A percentile compares a stretch with the other conserved stretches of the same genome.
phyloP scores from a whole-genome alignment of 2,113 vertebrate species.

The Rhabdomys dilectus region DNA sequence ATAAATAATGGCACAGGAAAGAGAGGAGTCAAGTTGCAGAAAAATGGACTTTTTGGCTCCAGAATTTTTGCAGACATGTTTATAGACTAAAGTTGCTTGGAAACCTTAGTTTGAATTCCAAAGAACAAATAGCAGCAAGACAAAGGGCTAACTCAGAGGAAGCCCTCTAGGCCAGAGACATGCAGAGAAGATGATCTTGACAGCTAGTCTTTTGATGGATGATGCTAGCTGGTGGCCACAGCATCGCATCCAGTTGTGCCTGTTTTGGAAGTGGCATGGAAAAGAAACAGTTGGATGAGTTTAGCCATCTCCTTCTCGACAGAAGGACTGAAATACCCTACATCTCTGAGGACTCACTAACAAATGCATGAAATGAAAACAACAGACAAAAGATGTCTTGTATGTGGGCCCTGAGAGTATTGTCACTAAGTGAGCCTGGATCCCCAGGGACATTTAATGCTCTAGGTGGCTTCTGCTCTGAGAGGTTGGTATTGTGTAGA shows the following conservation, averaged over 20 bases:
- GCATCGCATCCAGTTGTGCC: slow-evolving; percentile 53
- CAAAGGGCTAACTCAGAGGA: slow-evolving; percentile 47
- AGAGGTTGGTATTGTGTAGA: slow-evolving; percentile 65
- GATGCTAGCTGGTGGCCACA: background rate
- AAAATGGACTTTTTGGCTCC: slow-evolving; percentile 47
- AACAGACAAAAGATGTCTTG: background rate
- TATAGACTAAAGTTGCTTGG: slow-evolving; percentile 52
- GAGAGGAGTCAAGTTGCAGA: background rate
- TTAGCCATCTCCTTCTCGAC: background rate
- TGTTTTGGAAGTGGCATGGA: slow-evolving; percentile 45
- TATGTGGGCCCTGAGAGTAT: background rate
- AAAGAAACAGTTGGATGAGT: slow-evolving; percentile 25
- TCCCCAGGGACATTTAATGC: slow-evolving; percentile 55
- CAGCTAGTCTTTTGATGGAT: slow-evolving; percentile 35
- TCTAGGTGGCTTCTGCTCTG: background rate
- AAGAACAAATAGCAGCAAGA: slow-evolving; percentile 18
- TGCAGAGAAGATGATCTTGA: background rate
- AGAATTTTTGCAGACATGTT: background rate
- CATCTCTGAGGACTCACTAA: background rate
- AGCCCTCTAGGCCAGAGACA: background rate
- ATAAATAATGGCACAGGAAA: slow-evolving; percentile 56
- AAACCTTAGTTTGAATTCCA: slow-evolving; percentile 24
- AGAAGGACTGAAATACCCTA: background rate
- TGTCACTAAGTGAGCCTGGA: background rate
- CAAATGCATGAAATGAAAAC: slow-evolving; percentile 5